phyloP scores from a whole-genome alignment of 2,888 invertebrate species.

The Spodoptera exigua region DNA sequence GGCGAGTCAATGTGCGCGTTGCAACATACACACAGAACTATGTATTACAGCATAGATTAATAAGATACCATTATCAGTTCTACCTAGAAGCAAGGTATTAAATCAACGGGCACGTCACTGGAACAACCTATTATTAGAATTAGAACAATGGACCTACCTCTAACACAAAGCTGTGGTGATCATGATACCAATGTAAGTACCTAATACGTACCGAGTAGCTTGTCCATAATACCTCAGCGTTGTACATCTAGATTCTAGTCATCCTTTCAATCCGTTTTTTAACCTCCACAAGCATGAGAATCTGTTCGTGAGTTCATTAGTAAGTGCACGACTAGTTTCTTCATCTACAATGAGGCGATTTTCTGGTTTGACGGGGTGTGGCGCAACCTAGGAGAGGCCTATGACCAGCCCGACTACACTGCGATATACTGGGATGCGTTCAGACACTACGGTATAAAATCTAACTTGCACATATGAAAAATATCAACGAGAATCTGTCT shows the following conservation, averaged over 20 bases:
- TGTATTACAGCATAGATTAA: constrained; percentile 30
- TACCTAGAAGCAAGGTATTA: constrained; percentile 53
- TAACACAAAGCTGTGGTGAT: constrained; percentile 26
- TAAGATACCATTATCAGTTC: constrained; percentile 44
- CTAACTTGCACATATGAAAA: too few relatives aligned
- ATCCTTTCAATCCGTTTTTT: constrained; percentile 5
- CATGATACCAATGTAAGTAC: constrained; percentile 13
- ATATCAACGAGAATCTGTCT: too few relatives aligned
- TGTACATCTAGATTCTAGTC: background rate
- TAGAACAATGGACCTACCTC: constrained; percentile 60
- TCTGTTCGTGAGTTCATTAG: constrained; percentile 31
- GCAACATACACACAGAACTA: constrained; percentile 25
- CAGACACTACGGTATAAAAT: background rate
- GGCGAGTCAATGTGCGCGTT: constrained; percentile 1
- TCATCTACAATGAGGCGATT: constrained; percentile 37
- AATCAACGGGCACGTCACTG: constrained; percentile 59
- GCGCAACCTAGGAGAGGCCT: constrained; percentile 12
- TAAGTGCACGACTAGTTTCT: constrained; percentile 36
- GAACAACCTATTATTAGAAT: constrained; percentile 59
- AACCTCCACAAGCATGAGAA: constrained; percentile 11
- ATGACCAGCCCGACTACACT: constrained; percentile 19
- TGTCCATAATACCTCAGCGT: background rate
- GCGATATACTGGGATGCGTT: background rate
- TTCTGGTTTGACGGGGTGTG: constrained; percentile 48
- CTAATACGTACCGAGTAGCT: background rate